phyloP scores from a whole-genome alignment of 2,888 invertebrate genomes.

The Pristionchus japonicus region DNA sequence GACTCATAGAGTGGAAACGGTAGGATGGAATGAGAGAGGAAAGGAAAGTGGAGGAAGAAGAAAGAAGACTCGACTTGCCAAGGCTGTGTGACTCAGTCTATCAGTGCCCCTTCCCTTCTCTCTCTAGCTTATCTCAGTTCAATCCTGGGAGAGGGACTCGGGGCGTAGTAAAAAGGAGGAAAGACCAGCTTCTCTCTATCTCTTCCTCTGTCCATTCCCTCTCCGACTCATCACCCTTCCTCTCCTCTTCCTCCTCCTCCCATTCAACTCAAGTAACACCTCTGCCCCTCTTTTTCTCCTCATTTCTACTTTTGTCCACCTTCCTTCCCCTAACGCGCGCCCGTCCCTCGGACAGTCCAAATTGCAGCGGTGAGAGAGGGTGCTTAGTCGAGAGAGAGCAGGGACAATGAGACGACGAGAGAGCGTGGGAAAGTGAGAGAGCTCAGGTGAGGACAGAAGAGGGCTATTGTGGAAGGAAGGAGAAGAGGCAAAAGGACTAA shows the following conservation, averaged over 20 bases:
- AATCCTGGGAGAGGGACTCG: slow-evolving; percentile 22
- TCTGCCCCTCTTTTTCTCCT: slow-evolving; percentile 15
- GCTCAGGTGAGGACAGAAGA: slow-evolving; percentile 29
- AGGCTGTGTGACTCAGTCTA: slow-evolving; percentile 16
- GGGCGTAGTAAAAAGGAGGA: slow-evolving; percentile 35
- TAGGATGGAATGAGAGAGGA: slow-evolving; percentile 18
- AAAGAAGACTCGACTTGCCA: background rate
- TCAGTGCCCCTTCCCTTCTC: slow-evolving; percentile 1
- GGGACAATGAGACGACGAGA: slow-evolving; percentile 1
- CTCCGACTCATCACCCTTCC: slow-evolving; percentile 28
- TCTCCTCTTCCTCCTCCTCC: slow-evolving; percentile 7
- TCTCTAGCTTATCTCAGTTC: slow-evolving; percentile 24
- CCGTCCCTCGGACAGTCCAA: slow-evolving; percentile 34
- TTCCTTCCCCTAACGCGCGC: background rate
- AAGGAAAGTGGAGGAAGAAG: slow-evolving; percentile 10
- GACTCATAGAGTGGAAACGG: slow-evolving; percentile 40
- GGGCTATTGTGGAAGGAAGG: slow-evolving; percentile 3
- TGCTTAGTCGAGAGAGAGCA: background rate
- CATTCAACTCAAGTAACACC: slow-evolving; percentile 44
- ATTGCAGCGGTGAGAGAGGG: slow-evolving; percentile 26
- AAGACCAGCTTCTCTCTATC: slow-evolving; percentile 17
- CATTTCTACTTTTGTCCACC: slow-evolving; percentile 15
- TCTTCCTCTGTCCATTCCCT: slow-evolving; percentile 38
- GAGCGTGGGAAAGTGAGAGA: background rate
- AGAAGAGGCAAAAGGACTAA: background rate